Evolutionary conservation across 2,797 vertebrate genomes (phyloP).

Genomic region (Anolis apletophallus): DNA sequence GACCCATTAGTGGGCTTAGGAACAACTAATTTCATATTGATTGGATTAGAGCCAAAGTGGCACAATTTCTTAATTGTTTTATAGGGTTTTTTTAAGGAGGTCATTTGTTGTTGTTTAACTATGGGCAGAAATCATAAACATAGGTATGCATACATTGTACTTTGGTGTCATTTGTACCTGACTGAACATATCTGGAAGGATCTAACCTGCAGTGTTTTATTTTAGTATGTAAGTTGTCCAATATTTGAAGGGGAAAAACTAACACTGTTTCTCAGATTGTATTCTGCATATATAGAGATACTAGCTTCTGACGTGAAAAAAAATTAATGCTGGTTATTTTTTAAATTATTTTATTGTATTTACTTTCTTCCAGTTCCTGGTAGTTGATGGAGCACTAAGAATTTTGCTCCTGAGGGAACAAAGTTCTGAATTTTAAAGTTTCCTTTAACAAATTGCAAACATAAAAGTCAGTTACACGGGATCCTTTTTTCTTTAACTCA

Average conservation of each 20-base stretch:
- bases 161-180: neutral
- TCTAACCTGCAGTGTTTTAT: neutral
- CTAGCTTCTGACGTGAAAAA: too few relatives aligned
- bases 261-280: too few relatives aligned
- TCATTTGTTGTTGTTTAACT: neutral
- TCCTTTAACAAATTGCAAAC: conserved; percentile 17
- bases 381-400: neutral
- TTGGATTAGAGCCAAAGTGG: conserved; percentile 5
- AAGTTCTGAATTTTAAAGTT: conserved; percentile 10
- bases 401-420: neutral
- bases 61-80: neutral
- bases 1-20: neutral
- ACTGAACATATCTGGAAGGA: too few relatives aligned
- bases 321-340: neutral
- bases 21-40: conserved; percentile 9
- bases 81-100: conserved; percentile 4
- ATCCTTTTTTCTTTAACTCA: conserved; percentile 2
- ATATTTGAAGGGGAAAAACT: too few relatives aligned
- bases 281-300: too few relatives aligned
- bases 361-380: neutral
- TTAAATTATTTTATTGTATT: neutral
- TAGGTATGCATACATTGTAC: neutral
- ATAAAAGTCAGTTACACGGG: conserved; percentile 15
- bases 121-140: neutral
- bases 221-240: too few relatives aligned